Percentiles rank a stretch among this genome's conserved stretches.
Conservation (phyloP, 2,888 invertebrate species). For the Nemotelus nigrinus region DNA sequence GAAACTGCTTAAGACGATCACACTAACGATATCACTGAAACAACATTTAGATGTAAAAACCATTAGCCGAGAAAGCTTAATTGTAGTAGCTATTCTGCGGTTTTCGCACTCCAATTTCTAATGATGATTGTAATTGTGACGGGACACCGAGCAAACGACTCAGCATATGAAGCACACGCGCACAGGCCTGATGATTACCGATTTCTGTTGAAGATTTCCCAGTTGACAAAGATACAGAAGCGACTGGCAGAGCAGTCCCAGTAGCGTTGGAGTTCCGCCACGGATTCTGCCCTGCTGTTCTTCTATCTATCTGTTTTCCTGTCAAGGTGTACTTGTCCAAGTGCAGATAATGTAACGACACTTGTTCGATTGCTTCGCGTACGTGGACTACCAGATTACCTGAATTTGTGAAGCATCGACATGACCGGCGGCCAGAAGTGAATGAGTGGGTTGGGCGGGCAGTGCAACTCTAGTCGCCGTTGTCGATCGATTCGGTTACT, state of each 20-base stretch:
- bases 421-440: neutral
- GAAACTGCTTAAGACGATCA: slow-evolving; percentile 4
- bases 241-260: slow-evolving; percentile 23
- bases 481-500: slow-evolving; percentile 3
- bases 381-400: neutral
- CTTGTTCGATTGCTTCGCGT: neutral
- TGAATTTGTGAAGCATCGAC: neutral
- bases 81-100: neutral
- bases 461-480: slow-evolving; percentile 34
- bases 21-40: slow-evolving; percentile 4
- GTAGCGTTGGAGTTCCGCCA: slow-evolving; percentile 1
- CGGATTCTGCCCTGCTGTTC: slow-evolving; percentile 10
- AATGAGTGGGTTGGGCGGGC: slow-evolving; percentile 19
- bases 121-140: neutral
- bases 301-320: slow-evolving; percentile 22
- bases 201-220: slow-evolving; percentile 1
- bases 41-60: slow-evolving; percentile 3
- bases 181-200: slow-evolving; percentile 29
- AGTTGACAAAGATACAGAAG: slow-evolving; percentile 12
- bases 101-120: slow-evolving; percentile 12
- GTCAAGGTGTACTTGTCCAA: slow-evolving; percentile 39
- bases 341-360: slow-evolving; percentile 32
- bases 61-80: slow-evolving; percentile 6
- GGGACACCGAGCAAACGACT: neutral
- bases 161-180: slow-evolving; percentile 26